phyloP scores from a whole-genome alignment of 2,888 invertebrate species.

The Anticlea derivata region DNA sequence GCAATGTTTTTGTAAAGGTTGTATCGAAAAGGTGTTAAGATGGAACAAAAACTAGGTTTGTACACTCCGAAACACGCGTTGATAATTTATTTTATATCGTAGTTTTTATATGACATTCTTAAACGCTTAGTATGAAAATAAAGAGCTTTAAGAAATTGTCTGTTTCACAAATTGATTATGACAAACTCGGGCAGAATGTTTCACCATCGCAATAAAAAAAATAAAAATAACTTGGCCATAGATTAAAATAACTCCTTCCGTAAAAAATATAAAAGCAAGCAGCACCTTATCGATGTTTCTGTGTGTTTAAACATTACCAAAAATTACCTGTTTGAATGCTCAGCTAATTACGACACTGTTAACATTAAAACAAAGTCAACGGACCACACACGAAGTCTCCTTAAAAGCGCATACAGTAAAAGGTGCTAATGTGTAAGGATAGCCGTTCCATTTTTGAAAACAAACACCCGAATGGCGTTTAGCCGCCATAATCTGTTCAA shows the following conservation, averaged over 20 bases:
- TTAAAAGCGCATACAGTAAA: slow-evolving; percentile 75
- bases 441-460: slow-evolving; percentile 73
- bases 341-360: slow-evolving; percentile 44
- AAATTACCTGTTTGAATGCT: slow-evolving; percentile 28
- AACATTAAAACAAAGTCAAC: slow-evolving; percentile 44
- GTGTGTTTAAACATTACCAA: slow-evolving; percentile 25
- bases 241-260: too few relatives aligned
- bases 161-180: too few relatives aligned
- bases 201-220: background rate
- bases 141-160: too few relatives aligned
- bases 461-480: slow-evolving; percentile 67
- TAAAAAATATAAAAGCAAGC: slow-evolving; percentile 12
- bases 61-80: slow-evolving; percentile 74
- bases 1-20: slow-evolving; percentile 49
- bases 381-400: slow-evolving; percentile 75
- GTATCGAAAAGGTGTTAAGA: slow-evolving; percentile 66
- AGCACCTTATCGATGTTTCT: slow-evolving; percentile 5
- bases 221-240: too few relatives aligned
- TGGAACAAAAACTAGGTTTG: slow-evolving; percentile 59
- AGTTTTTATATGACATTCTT: too few relatives aligned
- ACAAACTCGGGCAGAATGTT: too few relatives aligned
- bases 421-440: slow-evolving; percentile 79
- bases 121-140: too few relatives aligned
- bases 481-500: slow-evolving; percentile 74
- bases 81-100: slow-evolving; percentile 44